Percentiles rank a stretch among this genome's conserved stretches.
phyloP scores from a whole-genome alignment of 2,888 invertebrate species.

The Argyra leucocephala region DNA sequence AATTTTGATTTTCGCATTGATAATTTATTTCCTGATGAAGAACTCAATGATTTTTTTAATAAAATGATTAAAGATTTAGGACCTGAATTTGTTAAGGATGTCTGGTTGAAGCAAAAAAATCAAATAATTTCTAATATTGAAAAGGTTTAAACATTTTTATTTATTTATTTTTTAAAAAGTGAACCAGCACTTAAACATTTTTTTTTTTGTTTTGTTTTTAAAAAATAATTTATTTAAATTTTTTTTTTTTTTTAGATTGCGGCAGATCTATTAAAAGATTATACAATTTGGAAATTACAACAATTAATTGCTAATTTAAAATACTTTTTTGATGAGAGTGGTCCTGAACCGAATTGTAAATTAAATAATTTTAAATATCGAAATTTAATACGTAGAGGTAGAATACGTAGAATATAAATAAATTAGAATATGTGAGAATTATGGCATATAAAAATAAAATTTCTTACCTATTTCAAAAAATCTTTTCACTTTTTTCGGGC shows the following conservation, averaged over 20 bases:
- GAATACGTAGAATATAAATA: too few relatives aligned
- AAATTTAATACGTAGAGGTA: too few relatives aligned
- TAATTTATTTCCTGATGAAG: constrained; percentile 7
- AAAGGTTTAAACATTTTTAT: background rate
- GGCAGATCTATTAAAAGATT: background rate
- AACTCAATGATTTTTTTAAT: constrained; percentile 2
- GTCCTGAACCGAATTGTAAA: constrained; percentile 1
- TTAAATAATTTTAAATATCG: background rate
- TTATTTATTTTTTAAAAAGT: too few relatives aligned
- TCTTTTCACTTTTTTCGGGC: too few relatives aligned
- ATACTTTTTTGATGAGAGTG: background rate
- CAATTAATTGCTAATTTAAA: background rate
- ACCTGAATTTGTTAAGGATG: background rate
- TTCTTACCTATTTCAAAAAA: too few relatives aligned
- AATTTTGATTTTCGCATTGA: background rate
- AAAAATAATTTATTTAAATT: background rate
- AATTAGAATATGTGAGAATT: too few relatives aligned
- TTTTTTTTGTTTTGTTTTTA: too few relatives aligned
- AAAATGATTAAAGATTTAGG: background rate
- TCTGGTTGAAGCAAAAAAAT: background rate
- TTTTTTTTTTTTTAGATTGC: background rate
- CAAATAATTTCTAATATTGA: background rate
- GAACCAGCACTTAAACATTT: too few relatives aligned
- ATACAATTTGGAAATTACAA: background rate
- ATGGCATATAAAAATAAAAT: too few relatives aligned